Evolutionary conservation across 2,888 invertebrate genomes (phyloP), one percentile per base, ranked within the genome.

Genomic region (Mythimna loreyi): DNA sequence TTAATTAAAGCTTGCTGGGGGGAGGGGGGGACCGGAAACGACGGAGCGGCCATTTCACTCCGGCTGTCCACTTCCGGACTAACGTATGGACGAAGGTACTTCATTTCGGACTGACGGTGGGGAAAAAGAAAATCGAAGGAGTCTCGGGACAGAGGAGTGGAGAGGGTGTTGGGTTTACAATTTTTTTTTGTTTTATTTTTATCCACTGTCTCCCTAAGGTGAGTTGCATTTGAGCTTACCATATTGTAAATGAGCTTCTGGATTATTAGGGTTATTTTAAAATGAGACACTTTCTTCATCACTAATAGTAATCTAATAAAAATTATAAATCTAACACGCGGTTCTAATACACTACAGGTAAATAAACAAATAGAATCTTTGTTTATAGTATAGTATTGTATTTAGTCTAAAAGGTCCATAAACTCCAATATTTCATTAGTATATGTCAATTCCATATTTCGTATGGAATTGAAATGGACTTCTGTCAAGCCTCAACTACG

Each of bases 1-100:
- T 95, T 95, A 95, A 95, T 95, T 95, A 95, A 94, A 94, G 90
- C 90, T 85, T 82, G 87, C 80, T 81, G 84, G 83, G 85, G 84
- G 67, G 71, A 60, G n/a, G 76, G 70, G 75, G 85, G 83, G 81
- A 82, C 64, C 84, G 92, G 86, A 88, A 85, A 85, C 85, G 88
- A 84, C 87, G 86, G 77, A 87, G 88, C 88, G 86, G 90, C 91
- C 91, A 89, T 92, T 91, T 90, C 89, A 89, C 85, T 89, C 90
- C 86, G 89, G 89, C 90, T 92, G 94, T 93, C 92, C 93, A 92
- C 92, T 93, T 93, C 92, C 93, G 92, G 74, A 83, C 86, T 90
- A 91, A 91, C 92, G 93, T 92, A 92, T 92, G 92, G 91, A 91
- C 91, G 87, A 85, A 90, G 92, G 89, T 92, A 92, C 94, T 94